Evolutionary conservation across 2,113 vertebrate genomes (phyloP).

Genomic region (Sturnus vulgaris): DNA sequence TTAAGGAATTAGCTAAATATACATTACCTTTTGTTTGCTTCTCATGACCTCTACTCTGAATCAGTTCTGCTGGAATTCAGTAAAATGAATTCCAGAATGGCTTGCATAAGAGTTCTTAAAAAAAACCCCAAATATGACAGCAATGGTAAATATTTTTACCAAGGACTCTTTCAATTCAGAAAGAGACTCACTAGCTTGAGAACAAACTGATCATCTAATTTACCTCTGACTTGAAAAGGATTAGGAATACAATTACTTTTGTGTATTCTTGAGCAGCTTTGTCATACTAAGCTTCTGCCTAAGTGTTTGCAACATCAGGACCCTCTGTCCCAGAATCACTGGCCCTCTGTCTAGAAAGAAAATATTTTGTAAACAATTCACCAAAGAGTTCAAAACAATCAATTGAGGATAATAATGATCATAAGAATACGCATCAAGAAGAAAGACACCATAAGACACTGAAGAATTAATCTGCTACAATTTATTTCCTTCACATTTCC

Average conservation of each 20-base stretch:
- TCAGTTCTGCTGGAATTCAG: background rate
- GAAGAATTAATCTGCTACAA: background rate
- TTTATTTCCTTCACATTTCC: background rate
- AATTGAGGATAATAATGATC: background rate
- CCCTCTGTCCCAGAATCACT: background rate
- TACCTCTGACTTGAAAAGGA: background rate
- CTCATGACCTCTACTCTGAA: background rate
- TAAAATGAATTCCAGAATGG: background rate
- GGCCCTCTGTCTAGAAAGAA: background rate
- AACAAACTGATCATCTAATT: background rate
- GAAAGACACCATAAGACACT: background rate
- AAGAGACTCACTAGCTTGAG: background rate
- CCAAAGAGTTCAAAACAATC: background rate
- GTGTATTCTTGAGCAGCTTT: background rate
- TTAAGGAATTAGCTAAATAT: background rate
- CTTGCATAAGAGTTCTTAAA: background rate
- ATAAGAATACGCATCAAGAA: background rate
- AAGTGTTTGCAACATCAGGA: background rate
- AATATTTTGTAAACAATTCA: background rate
- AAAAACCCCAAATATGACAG: background rate
- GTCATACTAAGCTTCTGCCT: background rate
- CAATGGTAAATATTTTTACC: slow-evolving; percentile 10
- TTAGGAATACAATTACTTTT: background rate
- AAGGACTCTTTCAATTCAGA: background rate
- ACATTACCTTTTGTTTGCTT: background rate